Conservation (phyloP, 1,140 invertebrate species). For the Apolygus lucorum region DNA sequence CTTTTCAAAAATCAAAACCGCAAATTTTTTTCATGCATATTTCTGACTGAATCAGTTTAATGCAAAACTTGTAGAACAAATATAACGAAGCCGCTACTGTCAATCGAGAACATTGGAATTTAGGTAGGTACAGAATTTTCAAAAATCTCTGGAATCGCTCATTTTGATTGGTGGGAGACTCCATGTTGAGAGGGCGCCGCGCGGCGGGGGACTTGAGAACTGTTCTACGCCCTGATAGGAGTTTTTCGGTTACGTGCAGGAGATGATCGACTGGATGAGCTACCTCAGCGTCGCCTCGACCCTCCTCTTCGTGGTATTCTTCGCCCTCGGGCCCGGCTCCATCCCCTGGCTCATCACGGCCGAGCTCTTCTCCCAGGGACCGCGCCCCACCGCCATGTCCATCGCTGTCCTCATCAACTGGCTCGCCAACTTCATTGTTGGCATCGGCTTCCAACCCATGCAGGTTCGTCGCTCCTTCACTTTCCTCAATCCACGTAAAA, state of each 20-base stretch:
- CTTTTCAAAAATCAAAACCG: too few relatives aligned
- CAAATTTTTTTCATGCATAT: too few relatives aligned
- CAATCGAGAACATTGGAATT: too few relatives aligned
- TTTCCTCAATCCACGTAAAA: too few relatives aligned
- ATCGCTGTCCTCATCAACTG: constrained; percentile 97
- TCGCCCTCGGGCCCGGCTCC: constrained; percentile 89
- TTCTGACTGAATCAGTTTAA: too few relatives aligned
- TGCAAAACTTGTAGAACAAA: too few relatives aligned
- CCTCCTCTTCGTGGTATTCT: constrained; percentile 91
- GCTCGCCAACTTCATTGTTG: constrained; percentile 95
- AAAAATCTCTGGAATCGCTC: constrained; percentile 5
- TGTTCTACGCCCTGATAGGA: constrained; percentile 63
- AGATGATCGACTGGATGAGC: constrained; percentile 96
- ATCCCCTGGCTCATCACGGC: constrained; percentile 99
- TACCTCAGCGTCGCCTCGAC: constrained; percentile 90
- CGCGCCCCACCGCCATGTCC: constrained; percentile 93
- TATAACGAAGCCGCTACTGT: too few relatives aligned
- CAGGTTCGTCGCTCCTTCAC: too few relatives aligned
- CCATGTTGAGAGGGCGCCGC: background rate
- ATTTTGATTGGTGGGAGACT: background rate
- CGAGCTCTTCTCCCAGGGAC: constrained; percentile 94
- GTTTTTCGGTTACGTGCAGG: constrained; percentile 91
- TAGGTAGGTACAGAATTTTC: too few relatives aligned
- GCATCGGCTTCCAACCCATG: constrained; percentile 88
- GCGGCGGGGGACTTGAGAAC: constrained; percentile 41